These are phyloP conservation scores for Macroramphosus scolopax DNA, from an alignment of 2,797 vertebrate genomes.

Conservation along the genomic window DNA sequence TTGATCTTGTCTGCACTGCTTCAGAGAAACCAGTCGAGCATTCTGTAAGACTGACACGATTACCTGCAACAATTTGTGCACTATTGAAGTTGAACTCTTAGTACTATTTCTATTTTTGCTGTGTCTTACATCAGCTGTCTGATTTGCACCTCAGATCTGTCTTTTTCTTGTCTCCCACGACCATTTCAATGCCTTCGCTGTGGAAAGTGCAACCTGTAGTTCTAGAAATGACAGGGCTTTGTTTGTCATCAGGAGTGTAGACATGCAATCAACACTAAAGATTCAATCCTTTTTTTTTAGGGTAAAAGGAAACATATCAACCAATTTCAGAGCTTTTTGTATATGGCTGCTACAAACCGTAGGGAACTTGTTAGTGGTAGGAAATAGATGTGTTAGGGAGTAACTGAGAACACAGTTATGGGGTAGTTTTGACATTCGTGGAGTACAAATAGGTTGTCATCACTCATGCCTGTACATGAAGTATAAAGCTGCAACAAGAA, in stretches of 20 bases:
- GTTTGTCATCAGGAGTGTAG: constrained; percentile 31
- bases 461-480: no score
- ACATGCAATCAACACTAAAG: constrained; percentile 63
- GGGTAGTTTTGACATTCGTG: constrained; percentile 19
- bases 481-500: no score
- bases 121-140: constrained; percentile 44
- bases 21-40: constrained; percentile 24
- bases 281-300: constrained; percentile 31
- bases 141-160: constrained; percentile 43
- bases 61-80: constrained; percentile 53
- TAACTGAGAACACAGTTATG: constrained; percentile 14
- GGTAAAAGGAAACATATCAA: constrained; percentile 56
- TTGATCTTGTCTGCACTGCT: constrained; percentile 7
- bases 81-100: constrained; percentile 54
- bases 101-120: constrained; percentile 49
- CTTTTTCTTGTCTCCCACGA: constrained; percentile 27
- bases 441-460: constrained; percentile 4
- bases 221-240: no score
- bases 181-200: constrained; percentile 58
- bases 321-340: constrained; percentile 52
- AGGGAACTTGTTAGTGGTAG: constrained; percentile 33
- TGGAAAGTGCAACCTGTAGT: constrained; percentile 41
- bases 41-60: constrained; percentile 39
- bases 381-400: constrained; percentile 18
- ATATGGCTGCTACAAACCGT: constrained; percentile 52